phyloP scores from a whole-genome alignment of 2,797 vertebrate genomes.

The Pipistrellus pygmaeus region DNA sequence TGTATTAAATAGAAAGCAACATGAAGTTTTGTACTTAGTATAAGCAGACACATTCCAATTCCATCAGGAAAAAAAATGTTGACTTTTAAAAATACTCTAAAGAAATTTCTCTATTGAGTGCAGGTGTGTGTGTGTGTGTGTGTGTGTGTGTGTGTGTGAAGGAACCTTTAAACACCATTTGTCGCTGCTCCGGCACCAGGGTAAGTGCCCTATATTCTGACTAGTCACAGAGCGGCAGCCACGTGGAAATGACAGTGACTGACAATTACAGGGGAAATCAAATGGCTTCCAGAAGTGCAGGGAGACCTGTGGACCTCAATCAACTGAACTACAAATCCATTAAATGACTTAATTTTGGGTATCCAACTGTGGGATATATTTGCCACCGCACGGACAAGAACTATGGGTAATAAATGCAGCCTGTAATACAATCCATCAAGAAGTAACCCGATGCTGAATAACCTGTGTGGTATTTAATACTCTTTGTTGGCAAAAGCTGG shows the following conservation, averaged over 20 bases:
- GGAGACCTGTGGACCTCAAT: constrained; percentile 84
- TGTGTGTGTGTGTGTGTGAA: neutral
- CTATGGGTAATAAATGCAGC: constrained; percentile 66
- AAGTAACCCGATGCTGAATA: constrained; percentile 3
- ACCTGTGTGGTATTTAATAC: constrained; percentile 17
- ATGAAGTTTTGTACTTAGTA: neutral
- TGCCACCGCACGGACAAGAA: constrained; percentile 70
- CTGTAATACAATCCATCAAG: constrained; percentile 16
- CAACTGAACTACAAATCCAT: constrained; percentile 86
- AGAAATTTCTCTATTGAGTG: neutral
- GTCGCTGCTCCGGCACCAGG: constrained; percentile 40
- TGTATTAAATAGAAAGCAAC: neutral
- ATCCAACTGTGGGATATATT: constrained; percentile 84
- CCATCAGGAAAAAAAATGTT: neutral
- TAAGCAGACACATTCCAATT: neutral
- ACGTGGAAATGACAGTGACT: constrained; percentile 88
- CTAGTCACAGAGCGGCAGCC: constrained; percentile 79
- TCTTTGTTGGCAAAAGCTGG: neutral
- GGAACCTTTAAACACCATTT: neutral
- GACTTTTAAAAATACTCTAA: constrained; percentile 1
- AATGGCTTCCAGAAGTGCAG: constrained; percentile 81
- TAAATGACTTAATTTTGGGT: constrained; percentile 88
- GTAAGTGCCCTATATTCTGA: constrained; percentile 81
- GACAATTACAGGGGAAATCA: constrained; percentile 86
- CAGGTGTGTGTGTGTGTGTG: accelerated